Conservation (phyloP, 1,140 invertebrate species). For the Caenorhabditis remanei region DNA sequence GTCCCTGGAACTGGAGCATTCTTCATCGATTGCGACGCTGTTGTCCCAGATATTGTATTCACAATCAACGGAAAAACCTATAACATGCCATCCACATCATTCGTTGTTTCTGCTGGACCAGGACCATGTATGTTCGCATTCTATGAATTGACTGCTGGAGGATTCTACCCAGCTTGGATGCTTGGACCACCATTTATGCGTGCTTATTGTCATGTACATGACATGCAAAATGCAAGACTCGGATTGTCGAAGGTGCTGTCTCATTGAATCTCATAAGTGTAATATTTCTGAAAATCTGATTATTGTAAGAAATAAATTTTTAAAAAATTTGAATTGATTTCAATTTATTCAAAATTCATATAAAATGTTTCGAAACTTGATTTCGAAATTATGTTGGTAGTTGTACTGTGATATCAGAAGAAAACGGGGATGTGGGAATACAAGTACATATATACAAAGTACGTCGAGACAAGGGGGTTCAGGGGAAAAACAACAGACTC, state of each 20-base stretch:
- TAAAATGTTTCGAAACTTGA: not conserved
- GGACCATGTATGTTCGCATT: slow-evolving; percentile 67
- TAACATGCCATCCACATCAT: slow-evolving; percentile 57
- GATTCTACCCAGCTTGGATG: slow-evolving; percentile 67
- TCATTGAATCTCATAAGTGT: not conserved
- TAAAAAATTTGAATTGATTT: not conserved
- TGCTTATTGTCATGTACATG: slow-evolving; percentile 65
- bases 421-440: not conserved
- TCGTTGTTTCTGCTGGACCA: slow-evolving; percentile 59
- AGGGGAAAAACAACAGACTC: not conserved
- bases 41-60: slow-evolving; percentile 64
- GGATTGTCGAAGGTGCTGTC: slow-evolving; percentile 55
- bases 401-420: slow-evolving; percentile 15
- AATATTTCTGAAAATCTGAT: not conserved
- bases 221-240: slow-evolving; percentile 56
- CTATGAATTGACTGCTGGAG: slow-evolving; percentile 64
- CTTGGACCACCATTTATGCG: slow-evolving; percentile 70
- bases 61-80: slow-evolving; percentile 67
- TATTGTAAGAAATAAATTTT: slow-evolving; percentile 13
- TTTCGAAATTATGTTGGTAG: slow-evolving; percentile 32
- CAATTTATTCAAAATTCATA: slow-evolving; percentile 10
- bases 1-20: slow-evolving; percentile 61
- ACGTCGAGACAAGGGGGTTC: not conserved
- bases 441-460: slow-evolving; percentile 24
- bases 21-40: slow-evolving; percentile 68